phyloP scores from a whole-genome alignment of 2,888 invertebrate species.

The Amphimallon solstitiale region DNA sequence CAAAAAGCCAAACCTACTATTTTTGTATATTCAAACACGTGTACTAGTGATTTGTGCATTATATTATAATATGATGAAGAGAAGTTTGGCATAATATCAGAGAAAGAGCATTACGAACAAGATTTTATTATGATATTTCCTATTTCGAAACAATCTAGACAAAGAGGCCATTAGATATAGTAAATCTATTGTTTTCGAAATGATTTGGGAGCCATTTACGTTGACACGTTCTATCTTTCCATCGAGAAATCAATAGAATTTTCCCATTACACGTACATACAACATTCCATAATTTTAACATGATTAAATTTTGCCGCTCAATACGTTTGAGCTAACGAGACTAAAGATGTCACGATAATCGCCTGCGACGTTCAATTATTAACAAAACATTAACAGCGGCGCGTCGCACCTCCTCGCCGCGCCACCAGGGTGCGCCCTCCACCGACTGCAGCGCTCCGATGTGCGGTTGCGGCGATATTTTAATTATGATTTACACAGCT shows the following conservation, averaged over 20 bases:
- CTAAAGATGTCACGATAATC: constrained; percentile 60
- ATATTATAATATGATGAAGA: too few species aligned
- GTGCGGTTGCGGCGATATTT: constrained; percentile 59
- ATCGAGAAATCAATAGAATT: not conserved
- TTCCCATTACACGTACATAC: not conserved
- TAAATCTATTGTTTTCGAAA: too few species aligned
- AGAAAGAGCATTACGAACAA: too few species aligned
- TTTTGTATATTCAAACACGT: too few species aligned
- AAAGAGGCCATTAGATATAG: too few species aligned
- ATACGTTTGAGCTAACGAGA: constrained; percentile 43
- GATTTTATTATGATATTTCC: too few species aligned
- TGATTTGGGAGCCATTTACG: too few species aligned
- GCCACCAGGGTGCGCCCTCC: constrained; percentile 35
- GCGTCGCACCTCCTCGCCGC: constrained; percentile 50
- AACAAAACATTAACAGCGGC: constrained; percentile 58
- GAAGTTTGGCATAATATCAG: too few species aligned
- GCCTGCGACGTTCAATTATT: constrained; percentile 62
- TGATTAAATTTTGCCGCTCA: constrained; percentile 52
- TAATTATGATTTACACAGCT: constrained; percentile 61
- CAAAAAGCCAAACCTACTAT: too few species aligned
- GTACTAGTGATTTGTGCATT: too few species aligned
- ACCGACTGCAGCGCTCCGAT: constrained; percentile 48
- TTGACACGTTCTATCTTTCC: too few species aligned
- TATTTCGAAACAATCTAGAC: too few species aligned
- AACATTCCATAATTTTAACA: constrained; percentile 12